Evolutionary conservation across 2,113 vertebrate genomes (phyloP).

Genomic region (Eclectus roratus): DNA sequence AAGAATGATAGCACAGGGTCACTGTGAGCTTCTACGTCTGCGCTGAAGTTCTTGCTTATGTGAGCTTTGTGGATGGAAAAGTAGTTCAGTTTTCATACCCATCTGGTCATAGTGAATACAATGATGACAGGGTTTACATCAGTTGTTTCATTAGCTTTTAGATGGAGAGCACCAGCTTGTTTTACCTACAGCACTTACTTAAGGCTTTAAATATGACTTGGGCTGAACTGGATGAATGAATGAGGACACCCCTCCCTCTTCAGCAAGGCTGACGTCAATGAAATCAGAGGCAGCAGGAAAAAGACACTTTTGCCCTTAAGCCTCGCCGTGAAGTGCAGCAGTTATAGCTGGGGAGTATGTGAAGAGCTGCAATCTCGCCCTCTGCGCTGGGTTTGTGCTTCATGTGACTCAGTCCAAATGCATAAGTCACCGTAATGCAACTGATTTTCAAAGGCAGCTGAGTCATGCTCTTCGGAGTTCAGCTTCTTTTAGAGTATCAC

Average conservation of each 20-base stretch:
- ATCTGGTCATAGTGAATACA: background rate
- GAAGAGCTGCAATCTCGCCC: background rate
- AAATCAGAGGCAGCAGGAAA: background rate
- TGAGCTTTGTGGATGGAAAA: background rate
- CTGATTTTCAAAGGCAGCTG: background rate
- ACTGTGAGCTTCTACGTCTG: background rate
- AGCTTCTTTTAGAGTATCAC: background rate
- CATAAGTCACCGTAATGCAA: background rate
- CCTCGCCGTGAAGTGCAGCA: background rate
- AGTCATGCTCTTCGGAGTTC: background rate
- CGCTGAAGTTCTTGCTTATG: background rate
- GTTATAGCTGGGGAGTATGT: background rate
- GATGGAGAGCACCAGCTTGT: accelerated
- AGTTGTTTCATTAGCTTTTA: background rate
- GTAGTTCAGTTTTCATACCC: background rate
- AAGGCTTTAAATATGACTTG: background rate
- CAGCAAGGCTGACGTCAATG: background rate
- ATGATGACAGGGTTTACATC: background rate
- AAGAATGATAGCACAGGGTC: background rate
- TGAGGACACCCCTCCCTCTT: background rate
- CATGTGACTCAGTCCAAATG: background rate
- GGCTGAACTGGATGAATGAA: background rate
- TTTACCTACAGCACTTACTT: background rate
- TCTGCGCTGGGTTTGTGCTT: background rate
- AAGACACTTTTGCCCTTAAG: background rate